Base-by-base conservation (phyloP, 2,888 invertebrate species). In the Cephus pulcher region DNA sequence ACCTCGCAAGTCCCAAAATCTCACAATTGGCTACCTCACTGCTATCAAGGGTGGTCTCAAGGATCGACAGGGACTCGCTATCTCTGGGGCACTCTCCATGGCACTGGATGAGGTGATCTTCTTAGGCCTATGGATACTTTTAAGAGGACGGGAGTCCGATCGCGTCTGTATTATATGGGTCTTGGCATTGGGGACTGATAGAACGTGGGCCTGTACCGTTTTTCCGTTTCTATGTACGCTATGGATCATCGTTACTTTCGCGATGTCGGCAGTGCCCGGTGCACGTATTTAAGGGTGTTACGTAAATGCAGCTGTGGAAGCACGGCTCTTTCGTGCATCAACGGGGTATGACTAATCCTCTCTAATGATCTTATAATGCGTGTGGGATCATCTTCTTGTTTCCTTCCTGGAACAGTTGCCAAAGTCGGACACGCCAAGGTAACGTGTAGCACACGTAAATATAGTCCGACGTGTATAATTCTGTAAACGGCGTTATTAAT, bases 71-170 rank as follows among this genome's bases (percentile, higher is more conserved):
- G 98, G 98, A 33, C 94, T 98, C 87, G 94, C 96, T 83, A 96
- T 98, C 88, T 97, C 97, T 76, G 98, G 98, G 79, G 98, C 98
- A 77, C 94, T 98, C 84, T 95, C 97, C 74, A 95, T 96, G 94
- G 98, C 98, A 76, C 94, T 98, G 79, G 95, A 97, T 86, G 95
- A 96, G 94, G 97, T 98, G 89, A 86, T 85, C 80, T 11, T 69
- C 40, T 56, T 56, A 23, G 56, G 23, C 23, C 23, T 6, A 9
- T 6, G 23, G 23, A 56, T 56, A 56, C 23, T 23, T 9, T 56
- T 56, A 2, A 56, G 23, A 9, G 40, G 40, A 6, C 40, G 1
- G 6, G 15, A 15, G 15, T 40, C 15, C 23, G 23, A 2, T 23
- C 56, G 23, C 23, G 2, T 23, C 23, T 56, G 40, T 40, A 40